phyloP scores from a whole-genome alignment of 2,797 vertebrate genomes.

The Percopsis omiscomaycus region DNA sequence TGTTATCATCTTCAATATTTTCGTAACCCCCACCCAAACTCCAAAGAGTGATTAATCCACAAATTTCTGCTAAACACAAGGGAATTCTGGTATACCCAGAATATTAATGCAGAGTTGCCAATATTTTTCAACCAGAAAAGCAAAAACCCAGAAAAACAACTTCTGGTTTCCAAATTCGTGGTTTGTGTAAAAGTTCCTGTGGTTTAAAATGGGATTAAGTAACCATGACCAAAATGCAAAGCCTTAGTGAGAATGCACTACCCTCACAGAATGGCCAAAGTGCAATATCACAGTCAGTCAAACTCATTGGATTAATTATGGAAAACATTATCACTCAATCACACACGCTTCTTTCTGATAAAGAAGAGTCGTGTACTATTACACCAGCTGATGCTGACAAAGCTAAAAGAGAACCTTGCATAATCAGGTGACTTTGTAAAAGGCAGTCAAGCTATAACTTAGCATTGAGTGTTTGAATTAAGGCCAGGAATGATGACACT shows the following conservation, averaged over 20 bases:
- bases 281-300: constrained; percentile 35
- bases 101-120: too few species aligned
- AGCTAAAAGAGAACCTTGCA: constrained; percentile 61
- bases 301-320: constrained; percentile 35
- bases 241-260: constrained; percentile 34
- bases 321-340: constrained; percentile 26
- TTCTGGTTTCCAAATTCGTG: too few species aligned
- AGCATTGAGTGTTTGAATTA: constrained; percentile 55
- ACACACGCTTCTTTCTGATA: constrained; percentile 1
- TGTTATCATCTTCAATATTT: too few species aligned
- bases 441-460: constrained; percentile 47
- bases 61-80: too few species aligned
- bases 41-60: too few species aligned
- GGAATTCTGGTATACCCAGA: too few species aligned
- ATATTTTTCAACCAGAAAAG: too few species aligned
- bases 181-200: too few species aligned
- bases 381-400: constrained; percentile 31
- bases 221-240: too few species aligned
- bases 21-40: too few species aligned
- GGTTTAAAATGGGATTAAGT: too few species aligned
- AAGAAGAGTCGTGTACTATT: constrained; percentile 14
- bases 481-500: constrained; percentile 61
- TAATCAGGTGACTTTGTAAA: constrained; percentile 68
- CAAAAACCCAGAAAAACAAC: too few species aligned
- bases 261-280: constrained; percentile 16